Evolutionary conservation across 2,888 invertebrate species (phyloP).

Genomic region (Drosophila austrosaltans): DNA sequence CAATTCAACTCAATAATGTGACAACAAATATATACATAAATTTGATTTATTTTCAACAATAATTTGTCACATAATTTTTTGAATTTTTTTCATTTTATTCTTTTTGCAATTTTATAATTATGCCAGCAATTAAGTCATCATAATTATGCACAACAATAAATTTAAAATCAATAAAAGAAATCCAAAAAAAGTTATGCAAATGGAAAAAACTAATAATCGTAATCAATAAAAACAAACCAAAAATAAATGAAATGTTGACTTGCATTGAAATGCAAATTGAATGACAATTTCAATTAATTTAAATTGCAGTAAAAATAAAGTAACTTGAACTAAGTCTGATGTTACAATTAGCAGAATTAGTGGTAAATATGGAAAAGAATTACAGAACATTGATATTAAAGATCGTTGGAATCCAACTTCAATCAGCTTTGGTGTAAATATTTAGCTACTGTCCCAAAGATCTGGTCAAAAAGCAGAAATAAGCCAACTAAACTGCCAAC

Average conservation of each 20-base stretch:
- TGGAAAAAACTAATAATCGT: not conserved
- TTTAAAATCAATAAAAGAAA: not conserved
- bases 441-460: too few species aligned
- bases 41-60: slow-evolving; percentile 4
- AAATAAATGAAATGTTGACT: slow-evolving; percentile 15
- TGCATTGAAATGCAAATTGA: slow-evolving; percentile 36
- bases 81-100: not conserved
- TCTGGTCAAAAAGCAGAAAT: too few species aligned
- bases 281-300: slow-evolving; percentile 36
- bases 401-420: too few species aligned
- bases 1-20: not conserved
- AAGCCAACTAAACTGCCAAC: too few species aligned
- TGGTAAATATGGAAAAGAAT: too few species aligned
- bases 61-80: not conserved
- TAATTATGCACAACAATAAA: slow-evolving; percentile 6
- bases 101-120: not conserved
- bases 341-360: too few species aligned
- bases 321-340: not conserved
- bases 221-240: not conserved
- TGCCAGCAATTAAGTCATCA: slow-evolving; percentile 5
- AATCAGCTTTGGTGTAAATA: too few species aligned
- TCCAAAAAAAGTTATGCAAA: not conserved
- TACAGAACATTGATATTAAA: too few species aligned
- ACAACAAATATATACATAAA: not conserved
- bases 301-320: slow-evolving; percentile 14